These are phyloP conservation scores for Cairina moschata DNA, from an alignment of 2,113 vertebrate species.

Conservation along the genomic window DNA sequence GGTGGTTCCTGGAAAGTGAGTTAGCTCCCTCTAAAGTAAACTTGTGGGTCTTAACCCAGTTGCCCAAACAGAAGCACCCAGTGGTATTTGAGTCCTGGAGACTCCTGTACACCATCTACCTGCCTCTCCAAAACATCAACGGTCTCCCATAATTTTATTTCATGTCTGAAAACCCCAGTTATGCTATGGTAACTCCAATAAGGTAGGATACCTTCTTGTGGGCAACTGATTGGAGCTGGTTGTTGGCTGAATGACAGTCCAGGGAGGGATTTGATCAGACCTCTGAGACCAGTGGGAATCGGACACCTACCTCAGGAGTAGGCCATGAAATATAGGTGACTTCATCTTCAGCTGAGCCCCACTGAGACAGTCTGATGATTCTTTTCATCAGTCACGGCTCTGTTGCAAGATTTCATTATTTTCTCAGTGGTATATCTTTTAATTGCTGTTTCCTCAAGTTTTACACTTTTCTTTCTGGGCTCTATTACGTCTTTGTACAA, in stretches of 20 bases:
- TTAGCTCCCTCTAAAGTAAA: neutral
- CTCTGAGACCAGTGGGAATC: neutral
- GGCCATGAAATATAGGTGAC: fast-evolving
- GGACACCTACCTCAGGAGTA: neutral
- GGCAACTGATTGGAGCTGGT: neutral
- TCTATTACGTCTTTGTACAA: neutral
- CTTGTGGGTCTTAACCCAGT: neutral
- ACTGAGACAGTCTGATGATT: neutral
- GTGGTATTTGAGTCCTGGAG: neutral
- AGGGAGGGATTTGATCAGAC: neutral
- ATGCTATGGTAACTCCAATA: neutral
- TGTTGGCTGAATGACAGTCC: no score
- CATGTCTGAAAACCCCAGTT: neutral
- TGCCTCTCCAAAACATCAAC: neutral
- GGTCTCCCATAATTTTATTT: neutral
- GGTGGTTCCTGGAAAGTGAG: neutral
- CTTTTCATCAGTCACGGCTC: neutral
- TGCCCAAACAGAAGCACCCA: neutral
- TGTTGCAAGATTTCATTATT: neutral
- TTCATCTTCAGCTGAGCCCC: neutral
- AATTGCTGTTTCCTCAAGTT: neutral
- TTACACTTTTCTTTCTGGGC: neutral
- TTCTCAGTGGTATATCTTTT: neutral
- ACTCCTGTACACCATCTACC: neutral
- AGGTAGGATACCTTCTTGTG: neutral